Percentiles rank a stretch among this genome's conserved stretches.
These are phyloP conservation scores for Apantesis nais DNA, from an alignment of 2,888 invertebrate genomes.

Conservation along the genomic window DNA sequence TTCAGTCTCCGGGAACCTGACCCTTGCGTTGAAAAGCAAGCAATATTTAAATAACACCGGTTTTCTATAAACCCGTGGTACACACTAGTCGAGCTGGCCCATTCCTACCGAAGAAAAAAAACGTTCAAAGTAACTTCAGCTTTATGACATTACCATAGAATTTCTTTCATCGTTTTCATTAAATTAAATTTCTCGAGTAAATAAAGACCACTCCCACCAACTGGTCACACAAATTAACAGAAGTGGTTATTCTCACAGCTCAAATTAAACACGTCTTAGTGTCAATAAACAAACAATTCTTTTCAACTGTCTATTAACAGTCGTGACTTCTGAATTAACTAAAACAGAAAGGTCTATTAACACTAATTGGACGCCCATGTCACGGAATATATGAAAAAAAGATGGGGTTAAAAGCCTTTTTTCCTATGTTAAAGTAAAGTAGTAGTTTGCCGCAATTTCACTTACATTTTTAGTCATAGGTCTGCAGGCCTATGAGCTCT, in stretches of 20 bases:
- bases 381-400: neutral
- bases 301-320: neutral
- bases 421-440: neutral
- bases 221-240: neutral
- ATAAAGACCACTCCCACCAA: neutral
- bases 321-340: conserved; percentile 17
- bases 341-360: conserved; percentile 3
- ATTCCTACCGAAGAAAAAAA: too few species aligned
- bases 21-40: too few species aligned
- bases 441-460: too few species aligned
- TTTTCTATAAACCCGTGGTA: too few species aligned
- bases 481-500: too few species aligned
- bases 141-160: neutral
- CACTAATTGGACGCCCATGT: conserved; percentile 1
- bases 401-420: neutral
- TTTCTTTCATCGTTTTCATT: neutral
- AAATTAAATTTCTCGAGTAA: neutral
- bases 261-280: neutral
- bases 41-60: too few species aligned
- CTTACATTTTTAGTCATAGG: too few species aligned
- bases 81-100: too few species aligned
- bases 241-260: neutral
- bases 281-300: conserved; percentile 7
- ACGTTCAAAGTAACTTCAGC: too few species aligned
- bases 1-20: too few species aligned